These are phyloP conservation scores for Huso huso DNA, from an alignment of 2,797 vertebrate genomes.

Conservation along the genomic window DNA sequence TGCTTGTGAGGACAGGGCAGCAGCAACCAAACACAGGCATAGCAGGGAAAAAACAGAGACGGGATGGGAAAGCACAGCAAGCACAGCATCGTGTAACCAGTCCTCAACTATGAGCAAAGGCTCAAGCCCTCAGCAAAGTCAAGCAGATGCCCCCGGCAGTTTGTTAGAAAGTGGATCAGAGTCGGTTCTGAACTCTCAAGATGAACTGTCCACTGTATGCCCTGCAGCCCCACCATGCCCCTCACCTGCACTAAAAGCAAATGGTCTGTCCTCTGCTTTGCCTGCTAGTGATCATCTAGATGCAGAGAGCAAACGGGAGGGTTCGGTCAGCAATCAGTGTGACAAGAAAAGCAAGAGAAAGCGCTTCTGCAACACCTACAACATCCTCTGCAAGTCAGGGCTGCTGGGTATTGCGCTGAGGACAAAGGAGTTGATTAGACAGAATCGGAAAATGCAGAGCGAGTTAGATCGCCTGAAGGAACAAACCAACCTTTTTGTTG, in stretches of 20 bases:
- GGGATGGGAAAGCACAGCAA: constrained; percentile 21
- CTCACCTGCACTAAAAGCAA: background rate
- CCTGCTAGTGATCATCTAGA: background rate
- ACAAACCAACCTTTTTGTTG: constrained; percentile 75
- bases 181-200: background rate
- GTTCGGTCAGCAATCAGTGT: constrained; percentile 30
- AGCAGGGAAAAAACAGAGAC: constrained; percentile 31
- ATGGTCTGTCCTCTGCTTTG: background rate
- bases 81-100: constrained; percentile 14
- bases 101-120: constrained; percentile 10
- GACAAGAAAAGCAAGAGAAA: constrained; percentile 57
- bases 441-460: constrained; percentile 78
- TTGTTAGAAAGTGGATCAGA: too few relatives aligned
- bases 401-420: constrained; percentile 84
- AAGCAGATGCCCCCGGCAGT: constrained; percentile 15
- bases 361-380: constrained; percentile 86
- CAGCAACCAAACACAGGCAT: constrained; percentile 22
- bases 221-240: background rate
- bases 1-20: constrained; percentile 32
- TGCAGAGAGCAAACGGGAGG: constrained; percentile 16
- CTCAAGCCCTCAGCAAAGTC: background rate
- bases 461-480: constrained; percentile 77
- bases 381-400: constrained; percentile 74
- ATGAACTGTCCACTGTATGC: background rate
- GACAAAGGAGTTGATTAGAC: constrained; percentile 83